A percentile compares a stretch with the other conserved stretches of the same genome.
Conservation (phyloP, 2,888 invertebrate species). For the Lissocephala sabroskyi region DNA sequence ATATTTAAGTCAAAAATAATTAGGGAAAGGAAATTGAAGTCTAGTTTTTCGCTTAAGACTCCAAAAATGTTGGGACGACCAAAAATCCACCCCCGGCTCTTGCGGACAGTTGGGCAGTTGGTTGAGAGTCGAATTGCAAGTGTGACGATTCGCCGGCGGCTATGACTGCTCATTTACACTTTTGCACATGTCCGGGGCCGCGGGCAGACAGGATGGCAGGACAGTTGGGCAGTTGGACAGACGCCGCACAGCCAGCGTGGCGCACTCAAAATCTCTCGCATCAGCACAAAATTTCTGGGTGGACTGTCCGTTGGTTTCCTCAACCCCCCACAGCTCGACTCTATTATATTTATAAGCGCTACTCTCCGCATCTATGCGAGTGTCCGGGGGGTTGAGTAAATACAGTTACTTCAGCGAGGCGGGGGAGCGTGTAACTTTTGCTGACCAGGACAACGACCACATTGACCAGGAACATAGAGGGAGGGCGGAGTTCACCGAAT, state of each 20-base stretch:
- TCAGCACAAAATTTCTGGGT: constrained; percentile 41
- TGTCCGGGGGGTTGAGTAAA: constrained; percentile 40
- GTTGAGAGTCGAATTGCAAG: constrained; percentile 17
- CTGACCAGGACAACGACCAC: constrained; percentile 41
- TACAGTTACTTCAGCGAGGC: constrained; percentile 44
- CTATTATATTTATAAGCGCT: constrained; percentile 36
- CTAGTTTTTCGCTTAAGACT: too few relatives aligned
- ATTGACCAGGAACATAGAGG: constrained; percentile 24
- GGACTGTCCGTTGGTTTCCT: not conserved
- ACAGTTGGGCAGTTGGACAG: too few relatives aligned
- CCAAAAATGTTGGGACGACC: too few relatives aligned
- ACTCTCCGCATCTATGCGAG: not conserved
- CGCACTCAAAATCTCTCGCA: constrained; percentile 45
- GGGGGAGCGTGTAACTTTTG: constrained; percentile 35
- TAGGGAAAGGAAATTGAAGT: too few relatives aligned
- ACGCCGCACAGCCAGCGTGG: not conserved
- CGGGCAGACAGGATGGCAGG: not conserved
- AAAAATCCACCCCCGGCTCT: too few relatives aligned
- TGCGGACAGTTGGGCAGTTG: not conserved
- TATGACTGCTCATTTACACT: constrained; percentile 63
- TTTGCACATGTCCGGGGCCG: constrained; percentile 30
- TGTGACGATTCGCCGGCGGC: constrained; percentile 57
- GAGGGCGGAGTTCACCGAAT: not conserved
- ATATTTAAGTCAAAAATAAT: too few relatives aligned
- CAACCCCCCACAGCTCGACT: not conserved